phyloP scores from a whole-genome alignment of 2,797 vertebrate species.

The Brachyrhaphis roseni region DNA sequence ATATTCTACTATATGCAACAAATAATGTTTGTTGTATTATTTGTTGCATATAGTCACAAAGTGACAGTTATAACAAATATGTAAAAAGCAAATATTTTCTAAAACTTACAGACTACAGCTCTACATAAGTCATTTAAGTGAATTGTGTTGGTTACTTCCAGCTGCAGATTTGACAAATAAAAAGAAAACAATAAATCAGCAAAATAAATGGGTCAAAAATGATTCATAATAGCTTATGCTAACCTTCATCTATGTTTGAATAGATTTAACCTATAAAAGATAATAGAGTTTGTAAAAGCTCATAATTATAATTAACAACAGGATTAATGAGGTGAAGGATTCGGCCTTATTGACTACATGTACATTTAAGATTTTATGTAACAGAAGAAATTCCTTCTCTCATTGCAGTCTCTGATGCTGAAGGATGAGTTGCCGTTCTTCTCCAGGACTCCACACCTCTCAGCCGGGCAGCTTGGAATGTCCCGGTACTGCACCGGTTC shows the following conservation, averaged over 20 bases:
- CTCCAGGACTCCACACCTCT: slow-evolving; percentile 7
- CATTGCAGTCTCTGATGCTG: not conserved
- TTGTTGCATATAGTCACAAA: too few species aligned
- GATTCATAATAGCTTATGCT: too few species aligned
- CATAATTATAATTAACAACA: not conserved
- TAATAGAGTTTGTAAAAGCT: not conserved
- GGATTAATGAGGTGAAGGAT: not conserved
- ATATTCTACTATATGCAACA: too few species aligned
- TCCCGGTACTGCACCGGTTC: slow-evolving; percentile 3
- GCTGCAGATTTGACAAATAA: not conserved
- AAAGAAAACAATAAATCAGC: not conserved
- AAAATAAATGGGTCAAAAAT: too few species aligned
- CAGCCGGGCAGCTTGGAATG: not conserved
- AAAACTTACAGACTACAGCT: too few species aligned
- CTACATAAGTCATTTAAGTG: not conserved
- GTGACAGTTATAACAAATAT: too few species aligned
- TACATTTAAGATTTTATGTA: not conserved
- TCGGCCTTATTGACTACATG: not conserved
- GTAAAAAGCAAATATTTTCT: too few species aligned
- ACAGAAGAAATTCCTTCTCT: slow-evolving; percentile 22
- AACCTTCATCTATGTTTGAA: not conserved
- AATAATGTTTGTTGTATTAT: too few species aligned
- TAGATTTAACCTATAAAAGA: not conserved
- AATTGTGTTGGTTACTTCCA: not conserved
- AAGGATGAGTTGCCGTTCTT: slow-evolving; percentile 2